phyloP scores from a whole-genome alignment of 2,888 invertebrate species.

The Alcis repandata region DNA sequence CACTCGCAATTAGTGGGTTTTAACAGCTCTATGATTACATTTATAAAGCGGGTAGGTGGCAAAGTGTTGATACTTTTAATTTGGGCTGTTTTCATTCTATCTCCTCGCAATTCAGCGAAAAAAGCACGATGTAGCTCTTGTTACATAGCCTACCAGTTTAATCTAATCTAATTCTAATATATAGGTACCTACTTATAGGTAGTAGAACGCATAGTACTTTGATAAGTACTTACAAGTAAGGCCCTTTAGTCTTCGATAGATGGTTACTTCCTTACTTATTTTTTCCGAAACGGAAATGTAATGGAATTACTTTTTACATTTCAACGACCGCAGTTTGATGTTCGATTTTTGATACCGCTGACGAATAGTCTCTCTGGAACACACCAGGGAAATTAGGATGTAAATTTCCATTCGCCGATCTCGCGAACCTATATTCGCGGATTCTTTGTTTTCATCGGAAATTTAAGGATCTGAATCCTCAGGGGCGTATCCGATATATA shows the following conservation, averaged over 20 bases:
- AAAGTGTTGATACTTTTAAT: background rate
- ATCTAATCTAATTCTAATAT: too few species aligned
- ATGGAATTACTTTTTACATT: slow-evolving; percentile 42
- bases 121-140: too few species aligned
- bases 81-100: background rate
- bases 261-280: background rate
- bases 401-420: slow-evolving; percentile 82
- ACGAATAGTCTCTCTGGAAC: slow-evolving; percentile 74
- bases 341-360: slow-evolving; percentile 76
- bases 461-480: slow-evolving; percentile 79
- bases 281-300: slow-evolving; percentile 28
- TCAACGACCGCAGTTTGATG: slow-evolving; percentile 42
- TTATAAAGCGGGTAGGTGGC: slow-evolving; percentile 4
- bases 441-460: slow-evolving; percentile 84
- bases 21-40: slow-evolving; percentile 53
- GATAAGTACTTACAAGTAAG: background rate
- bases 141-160: too few species aligned
- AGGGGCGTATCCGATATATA: slow-evolving; percentile 61
- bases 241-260: too few species aligned
- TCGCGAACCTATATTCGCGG: slow-evolving; percentile 76
- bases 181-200: background rate
- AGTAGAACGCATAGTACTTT: too few species aligned
- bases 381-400: slow-evolving; percentile 86
- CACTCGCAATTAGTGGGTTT: slow-evolving; percentile 80
- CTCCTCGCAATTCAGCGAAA: too few species aligned